A percentile compares a stretch with the other conserved stretches of the same genome.
These are phyloP conservation scores for Leptinotarsa rubiginosa DNA, from an alignment of 2,888 invertebrate genomes.

Conservation along the genomic window DNA sequence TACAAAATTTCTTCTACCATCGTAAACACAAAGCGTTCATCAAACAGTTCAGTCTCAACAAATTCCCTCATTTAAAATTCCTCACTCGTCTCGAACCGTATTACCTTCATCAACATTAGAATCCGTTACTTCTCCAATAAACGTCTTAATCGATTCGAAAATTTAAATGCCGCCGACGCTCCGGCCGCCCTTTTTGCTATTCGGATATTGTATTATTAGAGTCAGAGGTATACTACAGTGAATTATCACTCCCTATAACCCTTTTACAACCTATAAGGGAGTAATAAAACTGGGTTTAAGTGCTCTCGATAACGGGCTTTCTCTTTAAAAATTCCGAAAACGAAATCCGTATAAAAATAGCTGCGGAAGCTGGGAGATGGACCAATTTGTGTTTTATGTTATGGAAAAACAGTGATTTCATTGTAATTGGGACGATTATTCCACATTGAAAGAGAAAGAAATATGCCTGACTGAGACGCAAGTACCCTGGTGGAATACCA, in stretches of 20 bases:
- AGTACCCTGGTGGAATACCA: no score
- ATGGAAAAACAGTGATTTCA: slow-evolving; percentile 24
- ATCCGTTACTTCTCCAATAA: slow-evolving; percentile 48
- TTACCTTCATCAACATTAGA: slow-evolving; percentile 46
- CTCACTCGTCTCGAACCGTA: slow-evolving; percentile 37
- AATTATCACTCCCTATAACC: slow-evolving; percentile 66
- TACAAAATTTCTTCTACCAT: background rate
- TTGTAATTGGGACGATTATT: slow-evolving; percentile 24
- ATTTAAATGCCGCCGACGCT: slow-evolving; percentile 40
- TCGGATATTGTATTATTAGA: slow-evolving; percentile 53
- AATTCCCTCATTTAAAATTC: slow-evolving; percentile 39
- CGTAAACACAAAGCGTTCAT: slow-evolving; percentile 2
- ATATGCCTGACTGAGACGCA: background rate
- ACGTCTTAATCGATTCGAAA: slow-evolving; percentile 49
- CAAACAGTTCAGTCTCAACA: background rate
- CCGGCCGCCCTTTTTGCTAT: slow-evolving; percentile 50
- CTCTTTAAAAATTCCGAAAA: slow-evolving; percentile 62
- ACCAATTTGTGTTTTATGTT: slow-evolving; percentile 27
- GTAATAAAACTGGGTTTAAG: slow-evolving; percentile 67
- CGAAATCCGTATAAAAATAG: slow-evolving; percentile 57
- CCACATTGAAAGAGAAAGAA: background rate
- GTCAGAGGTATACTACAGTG: slow-evolving; percentile 60
- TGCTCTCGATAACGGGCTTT: slow-evolving; percentile 65
- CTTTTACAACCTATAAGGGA: slow-evolving; percentile 68
- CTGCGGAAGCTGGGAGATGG: slow-evolving; percentile 14